Evolutionary conservation across 2,797 vertebrate genomes (phyloP).

Genomic region (Sebastes hubbsi): DNA sequence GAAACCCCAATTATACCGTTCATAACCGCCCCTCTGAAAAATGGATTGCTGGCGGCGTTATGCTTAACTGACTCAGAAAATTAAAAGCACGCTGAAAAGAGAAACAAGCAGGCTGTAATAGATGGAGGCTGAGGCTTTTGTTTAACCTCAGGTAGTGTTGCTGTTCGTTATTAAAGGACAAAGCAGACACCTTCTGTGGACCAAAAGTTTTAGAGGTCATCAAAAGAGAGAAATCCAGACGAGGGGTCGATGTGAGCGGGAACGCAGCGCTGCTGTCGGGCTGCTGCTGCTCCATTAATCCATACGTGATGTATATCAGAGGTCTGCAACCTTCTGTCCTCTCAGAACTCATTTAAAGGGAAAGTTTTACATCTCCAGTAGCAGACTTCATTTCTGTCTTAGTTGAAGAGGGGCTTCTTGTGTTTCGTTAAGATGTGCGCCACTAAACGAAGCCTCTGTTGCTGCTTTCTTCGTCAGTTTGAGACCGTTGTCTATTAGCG

Average conservation of each 20-base stretch:
- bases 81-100: conserved; percentile 73
- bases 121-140: conserved; percentile 60
- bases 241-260: background rate
- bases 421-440: no score
- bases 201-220: conserved; percentile 45
- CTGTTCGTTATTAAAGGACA: conserved; percentile 43
- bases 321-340: no score
- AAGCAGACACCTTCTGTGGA: conserved; percentile 17
- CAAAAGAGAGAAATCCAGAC: background rate
- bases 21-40: conserved; percentile 59
- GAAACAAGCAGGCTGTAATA: conserved; percentile 51
- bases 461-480: no score
- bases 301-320: no score
- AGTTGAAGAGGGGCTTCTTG: no score
- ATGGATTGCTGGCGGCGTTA: conserved; percentile 65
- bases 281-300: background rate
- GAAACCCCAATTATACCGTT: conserved; percentile 60
- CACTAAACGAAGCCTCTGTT: no score
- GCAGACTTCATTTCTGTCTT: no score
- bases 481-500: no score
- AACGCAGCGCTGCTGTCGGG: background rate
- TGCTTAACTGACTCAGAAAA: conserved; percentile 86
- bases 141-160: conserved; percentile 55
- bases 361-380: no score
- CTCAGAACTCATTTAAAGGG: no score